phyloP scores from a whole-genome alignment of 2,797 vertebrate genomes.

The Synanceia verrucosa region DNA sequence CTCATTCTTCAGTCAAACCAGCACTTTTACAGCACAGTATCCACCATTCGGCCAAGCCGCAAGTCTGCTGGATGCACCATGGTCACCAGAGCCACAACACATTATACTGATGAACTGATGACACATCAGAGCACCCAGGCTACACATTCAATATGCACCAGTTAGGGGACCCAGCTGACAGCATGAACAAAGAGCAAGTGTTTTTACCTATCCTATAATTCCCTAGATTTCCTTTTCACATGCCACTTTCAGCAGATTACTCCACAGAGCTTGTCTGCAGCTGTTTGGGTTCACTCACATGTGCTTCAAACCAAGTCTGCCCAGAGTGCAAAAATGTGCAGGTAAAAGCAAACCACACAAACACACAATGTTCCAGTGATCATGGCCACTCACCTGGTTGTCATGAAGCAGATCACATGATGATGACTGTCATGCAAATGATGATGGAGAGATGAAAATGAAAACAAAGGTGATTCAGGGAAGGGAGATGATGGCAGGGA shows the following conservation, averaged over 20 bases:
- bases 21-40: conserved; percentile 61
- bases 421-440: background rate
- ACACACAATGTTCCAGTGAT: background rate
- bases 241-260: conserved; percentile 2
- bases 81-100: conserved; percentile 49
- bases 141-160: conserved; percentile 14
- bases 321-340: background rate
- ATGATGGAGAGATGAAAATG: background rate
- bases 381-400: conserved; percentile 9
- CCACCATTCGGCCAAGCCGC: conserved; percentile 64
- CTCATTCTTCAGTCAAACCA: conserved; percentile 69
- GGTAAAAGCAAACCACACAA: background rate
- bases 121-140: conserved; percentile 40
- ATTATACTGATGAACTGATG: conserved; percentile 51
- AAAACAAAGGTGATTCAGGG: background rate
- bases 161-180: background rate
- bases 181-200: conserved; percentile 4
- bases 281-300: conserved; percentile 4
- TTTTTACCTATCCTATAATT: background rate
- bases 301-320: background rate
- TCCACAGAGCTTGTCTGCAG: conserved; percentile 3
- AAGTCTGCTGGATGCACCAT: conserved; percentile 53
- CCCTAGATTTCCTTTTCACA: background rate
- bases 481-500: background rate
- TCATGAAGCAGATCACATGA: background rate